A percentile compares a stretch with the other conserved stretches of the same genome.
Evolutionary conservation across 1,140 invertebrate species (phyloP).

Genomic region (Heliconius congener): DNA sequence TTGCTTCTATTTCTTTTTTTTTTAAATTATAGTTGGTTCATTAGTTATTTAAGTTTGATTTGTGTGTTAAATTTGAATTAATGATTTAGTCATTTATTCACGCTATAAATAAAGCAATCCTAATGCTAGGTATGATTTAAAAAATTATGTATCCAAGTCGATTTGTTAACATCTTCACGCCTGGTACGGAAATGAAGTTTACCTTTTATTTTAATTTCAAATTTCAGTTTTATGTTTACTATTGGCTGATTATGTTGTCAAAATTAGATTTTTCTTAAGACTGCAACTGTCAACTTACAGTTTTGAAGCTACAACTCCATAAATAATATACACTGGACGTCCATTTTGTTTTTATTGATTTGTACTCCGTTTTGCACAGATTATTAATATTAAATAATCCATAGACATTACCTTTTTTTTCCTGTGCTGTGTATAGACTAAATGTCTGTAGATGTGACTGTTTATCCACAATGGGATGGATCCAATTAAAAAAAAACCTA

Average conservation of each 20-base stretch:
- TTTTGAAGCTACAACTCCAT: slow-evolving; percentile 1
- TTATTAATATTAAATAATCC: not conserved
- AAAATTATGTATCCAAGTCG: no score
- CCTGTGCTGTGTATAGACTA: not conserved
- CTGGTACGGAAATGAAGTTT: not conserved
- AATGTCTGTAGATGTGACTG: slow-evolving; percentile 3
- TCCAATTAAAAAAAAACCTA: not conserved
- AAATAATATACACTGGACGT: slow-evolving; percentile 8
- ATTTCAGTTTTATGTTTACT: not conserved
- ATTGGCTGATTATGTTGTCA: not conserved
- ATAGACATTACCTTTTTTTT: not conserved
- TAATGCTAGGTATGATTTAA: no score
- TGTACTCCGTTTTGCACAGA: slow-evolving; percentile 6
- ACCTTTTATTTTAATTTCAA: not conserved
- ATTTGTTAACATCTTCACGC: not conserved
- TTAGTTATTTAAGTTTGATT: no score
- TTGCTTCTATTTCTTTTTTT: no score
- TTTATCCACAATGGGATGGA: not conserved
- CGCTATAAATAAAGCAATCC: no score
- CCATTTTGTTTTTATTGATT: not conserved
- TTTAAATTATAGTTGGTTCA: no score
- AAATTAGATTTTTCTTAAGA: not conserved
- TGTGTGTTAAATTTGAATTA: no score
- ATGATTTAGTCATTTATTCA: no score
- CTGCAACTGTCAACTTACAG: slow-evolving; percentile 5